Percentiles rank a stretch among this genome's conserved stretches.
phyloP scores from a whole-genome alignment of 2,888 invertebrate genomes.

The Meandrusa payeni region DNA sequence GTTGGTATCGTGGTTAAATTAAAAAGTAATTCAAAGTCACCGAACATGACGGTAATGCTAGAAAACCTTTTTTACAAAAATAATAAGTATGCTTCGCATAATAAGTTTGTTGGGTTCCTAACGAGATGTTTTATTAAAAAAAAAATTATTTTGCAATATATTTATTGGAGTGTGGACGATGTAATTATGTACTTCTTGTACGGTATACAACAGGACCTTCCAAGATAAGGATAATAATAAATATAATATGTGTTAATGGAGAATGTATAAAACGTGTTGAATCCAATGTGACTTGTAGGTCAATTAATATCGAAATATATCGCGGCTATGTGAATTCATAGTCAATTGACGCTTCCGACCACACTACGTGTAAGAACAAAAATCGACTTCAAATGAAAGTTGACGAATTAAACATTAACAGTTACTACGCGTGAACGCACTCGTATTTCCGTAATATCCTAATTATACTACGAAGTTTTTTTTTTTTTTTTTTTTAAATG shows the following conservation, averaged over 20 bases:
- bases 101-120: slow-evolving; percentile 22
- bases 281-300: slow-evolving; percentile 69
- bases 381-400: too few species aligned
- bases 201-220: slow-evolving; percentile 52
- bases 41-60: too few species aligned
- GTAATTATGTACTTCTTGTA: slow-evolving; percentile 27
- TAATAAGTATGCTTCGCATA: slow-evolving; percentile 1
- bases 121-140: slow-evolving; percentile 6
- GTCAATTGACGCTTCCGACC: neutral
- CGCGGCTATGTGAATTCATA: neutral
- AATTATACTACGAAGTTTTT: too few species aligned
- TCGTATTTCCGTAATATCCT: too few species aligned
- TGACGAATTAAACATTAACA: too few species aligned
- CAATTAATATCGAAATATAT: slow-evolving; percentile 51
- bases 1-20: too few species aligned
- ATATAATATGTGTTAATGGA: slow-evolving; percentile 28
- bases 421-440: too few species aligned
- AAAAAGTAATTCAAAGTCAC: too few species aligned
- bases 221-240: slow-evolving; percentile 56
- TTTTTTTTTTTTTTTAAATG: too few species aligned
- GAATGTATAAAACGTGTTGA: slow-evolving; percentile 28
- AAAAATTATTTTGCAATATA: slow-evolving; percentile 18
- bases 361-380: too few species aligned
- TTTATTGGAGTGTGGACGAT: slow-evolving; percentile 7
- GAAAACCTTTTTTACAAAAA: neutral